Evolutionary conservation across 30 jellyfish, hydroid and myxozoan genomes (phyloP), one percentile per base, ranked within the genome.

Genomic region (Aurelia aurita): DNA sequence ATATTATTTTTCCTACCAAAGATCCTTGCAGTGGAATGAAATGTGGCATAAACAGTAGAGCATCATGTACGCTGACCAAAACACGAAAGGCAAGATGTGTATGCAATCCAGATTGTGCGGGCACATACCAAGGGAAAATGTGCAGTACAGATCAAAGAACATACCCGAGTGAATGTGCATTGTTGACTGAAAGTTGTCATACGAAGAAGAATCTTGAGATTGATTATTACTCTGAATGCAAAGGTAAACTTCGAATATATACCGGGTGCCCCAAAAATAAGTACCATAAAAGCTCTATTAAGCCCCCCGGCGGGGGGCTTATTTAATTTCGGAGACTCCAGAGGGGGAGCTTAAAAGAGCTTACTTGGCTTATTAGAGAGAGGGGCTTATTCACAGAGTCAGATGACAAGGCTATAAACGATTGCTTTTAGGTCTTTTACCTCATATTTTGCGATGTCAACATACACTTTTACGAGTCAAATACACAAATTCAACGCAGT

Each of bases 111-210:
- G 91, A 81, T 34, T 89, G 97, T 63, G 65, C 51, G 0, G 49
- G 65, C 62, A 51, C 93, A 23, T 65, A 14, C 74, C 22, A 21
- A 51, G 87, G 87, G 23, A 61, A 29, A 35, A 87, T 89, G 21
- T 89, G 97, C 82, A 87, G 97, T 62, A 80, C 97, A 15, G 76
- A 89, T 63, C 87, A 89, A 45, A 57, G 47, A 25, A 89, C 97
- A 20, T 89, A 71, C 32, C 31, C 81, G 28, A 31, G 31, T 59
- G 93, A 89, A 80, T 89, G 97, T 23, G 89, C 63, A 12, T 84
- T 89, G 32, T 86, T 70, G 23, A 70, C 78, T 20, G 85, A 62
- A 21, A 58, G 86, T 25, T 89, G 97, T 64, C 91, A 45, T 3
- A 0, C 72, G 18, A 55, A 34, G 71, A 89, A 44, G 79, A 28